Evolutionary conservation across 2,888 invertebrate genomes (phyloP).

Genomic region (Ptychoptera albimana): DNA sequence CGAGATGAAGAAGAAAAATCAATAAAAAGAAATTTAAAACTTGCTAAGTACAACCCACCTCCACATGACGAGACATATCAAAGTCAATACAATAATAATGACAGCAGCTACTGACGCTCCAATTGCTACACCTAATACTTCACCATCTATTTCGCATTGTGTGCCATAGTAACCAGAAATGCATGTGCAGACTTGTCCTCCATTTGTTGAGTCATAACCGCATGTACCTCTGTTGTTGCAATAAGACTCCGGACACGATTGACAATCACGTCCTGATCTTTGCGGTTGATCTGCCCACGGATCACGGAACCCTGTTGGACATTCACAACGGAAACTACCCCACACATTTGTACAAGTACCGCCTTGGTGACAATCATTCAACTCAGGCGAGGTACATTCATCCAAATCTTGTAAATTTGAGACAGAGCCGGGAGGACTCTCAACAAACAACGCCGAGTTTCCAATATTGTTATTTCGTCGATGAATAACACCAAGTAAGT

Average conservation of each 20-base stretch:
- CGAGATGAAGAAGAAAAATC: background rate
- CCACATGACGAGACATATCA: conserved; percentile 81
- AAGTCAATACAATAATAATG: conserved; percentile 71
- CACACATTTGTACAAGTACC: conserved; percentile 69
- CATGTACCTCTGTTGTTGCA: conserved; percentile 81
- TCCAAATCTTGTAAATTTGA: conserved; percentile 66
- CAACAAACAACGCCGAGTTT: conserved; percentile 70
- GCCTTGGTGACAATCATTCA: conserved; percentile 70
- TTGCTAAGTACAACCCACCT: too few species aligned
- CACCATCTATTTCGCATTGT: conserved; percentile 81
- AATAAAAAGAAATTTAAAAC: conserved; percentile 28
- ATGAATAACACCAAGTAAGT: conserved; percentile 67
- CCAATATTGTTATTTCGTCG: conserved; percentile 77
- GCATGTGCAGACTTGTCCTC: conserved; percentile 41
- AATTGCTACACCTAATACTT: conserved; percentile 79
- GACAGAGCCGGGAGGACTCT: conserved; percentile 63
- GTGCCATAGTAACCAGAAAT: conserved; percentile 76
- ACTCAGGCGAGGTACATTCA: conserved; percentile 64
- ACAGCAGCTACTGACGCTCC: conserved; percentile 81
- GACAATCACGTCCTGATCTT: conserved; percentile 58
- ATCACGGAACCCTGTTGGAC: conserved; percentile 60
- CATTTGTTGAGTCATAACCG: conserved; percentile 46
- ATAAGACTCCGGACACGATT: conserved; percentile 56
- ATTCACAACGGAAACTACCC: conserved; percentile 55
- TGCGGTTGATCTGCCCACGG: conserved; percentile 49